Evolutionary conservation across 2,113 vertebrate species (phyloP), one percentile per base, ranked within the genome.

Genomic region (Alces alces): DNA sequence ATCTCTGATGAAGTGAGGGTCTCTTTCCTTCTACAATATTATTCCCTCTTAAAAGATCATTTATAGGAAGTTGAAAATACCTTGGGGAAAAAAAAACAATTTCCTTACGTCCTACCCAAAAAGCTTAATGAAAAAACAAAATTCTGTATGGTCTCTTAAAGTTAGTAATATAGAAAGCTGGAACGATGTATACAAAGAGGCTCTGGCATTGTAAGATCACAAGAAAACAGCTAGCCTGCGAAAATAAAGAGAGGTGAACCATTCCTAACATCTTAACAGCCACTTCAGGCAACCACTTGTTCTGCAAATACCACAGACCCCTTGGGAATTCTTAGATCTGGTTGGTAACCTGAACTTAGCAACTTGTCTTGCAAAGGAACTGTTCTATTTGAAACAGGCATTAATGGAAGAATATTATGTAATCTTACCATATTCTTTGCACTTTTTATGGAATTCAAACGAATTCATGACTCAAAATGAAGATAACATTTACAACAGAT

Each of bases 181-280:
- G 9, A 92, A 86, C 17, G 52, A n/a, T 54, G 57, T 43, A 96
- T 47, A 89, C n/a, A 92, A 92, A 95, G 92, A 52, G 89, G 25
- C 55, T 47, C 43, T 84, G 36, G 82, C 92, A 78, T 86, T 82
- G 89, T 91, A 92, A 23, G 94, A 88, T 96, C 66, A 73, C 10
- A 85, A 50, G 91, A 89, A 87, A 91, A 96, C 70, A 96, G 96
- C 82, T 39, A 93, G 93, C 61, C 93, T 91, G 96, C 92, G 97
- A 86, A 98, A 98, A 96, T 76, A 96, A 92, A 85, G 85, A 85
- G 61, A 97, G 64, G 85, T 88, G 97, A 98, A 97, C 96, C 96
- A 96, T 97, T 92, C 92, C 27, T 91, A 9, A 96, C 30, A 95
- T 93, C 96, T 95, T 95, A 94, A 88, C 52, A 80, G 97, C 70